phyloP scores from a whole-genome alignment of 2,113 vertebrate species.

The Seriola rivoliana region DNA sequence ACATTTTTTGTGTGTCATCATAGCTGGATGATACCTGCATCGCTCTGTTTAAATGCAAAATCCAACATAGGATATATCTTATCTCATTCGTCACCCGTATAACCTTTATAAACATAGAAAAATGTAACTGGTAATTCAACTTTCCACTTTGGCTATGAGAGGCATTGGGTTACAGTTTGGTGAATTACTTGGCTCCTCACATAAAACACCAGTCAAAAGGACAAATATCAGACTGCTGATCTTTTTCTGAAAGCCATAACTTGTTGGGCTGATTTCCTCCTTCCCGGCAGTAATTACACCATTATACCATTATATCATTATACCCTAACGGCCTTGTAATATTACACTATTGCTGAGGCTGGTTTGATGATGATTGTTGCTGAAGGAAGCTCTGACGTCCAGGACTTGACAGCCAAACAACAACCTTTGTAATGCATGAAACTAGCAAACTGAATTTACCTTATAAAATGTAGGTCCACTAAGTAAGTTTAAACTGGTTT shows the following conservation, averaged over 20 bases:
- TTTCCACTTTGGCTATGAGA: background rate
- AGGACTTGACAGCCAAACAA: background rate
- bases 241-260: conserved; percentile 4
- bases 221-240: background rate
- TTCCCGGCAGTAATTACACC: conserved; percentile 17
- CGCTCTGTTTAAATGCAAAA: background rate
- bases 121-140: no score
- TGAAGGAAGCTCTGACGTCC: background rate
- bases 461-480: no score
- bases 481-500: no score
- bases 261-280: background rate
- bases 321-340: background rate
- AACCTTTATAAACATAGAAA: background rate
- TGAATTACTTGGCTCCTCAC: background rate
- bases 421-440: background rate
- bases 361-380: background rate
- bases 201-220: background rate
- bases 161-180: background rate
- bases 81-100: background rate
- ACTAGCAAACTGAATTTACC: background rate
- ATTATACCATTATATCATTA: background rate
- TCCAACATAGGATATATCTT: background rate
- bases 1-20: no score
- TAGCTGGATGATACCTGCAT: background rate
- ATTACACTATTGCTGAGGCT: background rate